Evolutionary conservation across 2,888 invertebrate genomes (phyloP), one percentile per base, ranked within the genome.

Genomic region (Ochlodes sylvanus): DNA sequence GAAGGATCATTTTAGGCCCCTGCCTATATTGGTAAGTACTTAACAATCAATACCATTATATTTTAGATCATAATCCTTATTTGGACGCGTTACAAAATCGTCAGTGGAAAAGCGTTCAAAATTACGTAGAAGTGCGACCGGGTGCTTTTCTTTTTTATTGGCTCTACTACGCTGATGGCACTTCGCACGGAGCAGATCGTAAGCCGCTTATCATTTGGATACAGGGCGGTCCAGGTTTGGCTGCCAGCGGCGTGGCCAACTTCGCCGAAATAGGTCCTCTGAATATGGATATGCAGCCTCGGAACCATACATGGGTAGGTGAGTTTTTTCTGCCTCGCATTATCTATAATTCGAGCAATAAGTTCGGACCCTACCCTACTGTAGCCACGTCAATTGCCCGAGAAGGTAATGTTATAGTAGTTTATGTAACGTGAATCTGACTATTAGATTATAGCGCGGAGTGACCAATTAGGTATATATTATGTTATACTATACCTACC

Each of bases 211-310:
- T 97, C 54, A 95, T 98, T 79, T 98, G 98, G 98, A 93, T 98
- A 19, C 96, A 98, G 94, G 98, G 98, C 27, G 98, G 98, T 0
- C 98, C 98, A 0, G 98, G 95, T 0, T 95, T 95, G n/a, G 96
- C 97, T 0, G 96, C 97, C 1, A 96, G 96, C n/a, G 97, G 97
- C 0, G 96, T 96, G 82, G 98, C 97, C 14, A 98, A 98, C 83
- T 98, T 98, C 82, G 95, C 95, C 72, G 97, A 98, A 88, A 88
- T 98, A 55, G 98, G 98, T 0, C 97, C 98, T 0, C 81, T 96
- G 27, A 95, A 96, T 81, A 89, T 95, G 67, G 86, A 96, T 50
- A 90, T 96, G 72, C 86, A 95, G 12, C 93, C 94, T 4, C 94
- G 98, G 58, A 94, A 95, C 71, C 94, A 95, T 78, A 96, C 97